Conservation (phyloP, 2,797 vertebrate species). For the Hydrophis major region DNA sequence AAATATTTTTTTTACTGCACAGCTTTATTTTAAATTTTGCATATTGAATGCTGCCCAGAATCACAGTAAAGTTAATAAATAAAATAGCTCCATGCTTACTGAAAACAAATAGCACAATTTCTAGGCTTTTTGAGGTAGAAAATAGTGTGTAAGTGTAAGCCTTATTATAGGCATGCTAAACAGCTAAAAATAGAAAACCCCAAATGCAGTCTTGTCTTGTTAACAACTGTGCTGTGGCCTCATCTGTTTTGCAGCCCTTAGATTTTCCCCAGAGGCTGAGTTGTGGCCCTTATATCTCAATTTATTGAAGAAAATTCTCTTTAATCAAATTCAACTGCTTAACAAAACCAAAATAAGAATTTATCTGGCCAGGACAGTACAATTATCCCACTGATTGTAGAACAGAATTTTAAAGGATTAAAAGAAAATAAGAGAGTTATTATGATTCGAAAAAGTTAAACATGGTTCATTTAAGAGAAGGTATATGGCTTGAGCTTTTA, state of each 20-base stretch:
- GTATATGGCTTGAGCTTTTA: constrained; percentile 56
- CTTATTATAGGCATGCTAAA: not conserved
- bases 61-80: not conserved
- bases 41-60: not conserved
- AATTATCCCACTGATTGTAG: constrained; percentile 30
- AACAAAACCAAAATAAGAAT: not conserved
- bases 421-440: constrained; percentile 37
- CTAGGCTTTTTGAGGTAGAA: not conserved
- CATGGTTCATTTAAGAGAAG: constrained; percentile 57
- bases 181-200: not conserved
- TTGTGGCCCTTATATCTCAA: not conserved
- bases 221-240: not conserved
- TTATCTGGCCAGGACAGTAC: not conserved
- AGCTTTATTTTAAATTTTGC: not conserved
- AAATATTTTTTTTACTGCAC: not conserved
- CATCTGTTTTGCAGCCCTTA: not conserved
- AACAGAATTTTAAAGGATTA: constrained; percentile 49
- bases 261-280: not conserved
- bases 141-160: not conserved
- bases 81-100: not conserved
- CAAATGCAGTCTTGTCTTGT: not conserved
- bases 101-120: not conserved
- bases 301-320: not conserved
- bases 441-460: constrained; percentile 47
- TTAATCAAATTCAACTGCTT: not conserved